Conservation (phyloP, 2,888 invertebrate species). For the Hetaerina titia region DNA sequence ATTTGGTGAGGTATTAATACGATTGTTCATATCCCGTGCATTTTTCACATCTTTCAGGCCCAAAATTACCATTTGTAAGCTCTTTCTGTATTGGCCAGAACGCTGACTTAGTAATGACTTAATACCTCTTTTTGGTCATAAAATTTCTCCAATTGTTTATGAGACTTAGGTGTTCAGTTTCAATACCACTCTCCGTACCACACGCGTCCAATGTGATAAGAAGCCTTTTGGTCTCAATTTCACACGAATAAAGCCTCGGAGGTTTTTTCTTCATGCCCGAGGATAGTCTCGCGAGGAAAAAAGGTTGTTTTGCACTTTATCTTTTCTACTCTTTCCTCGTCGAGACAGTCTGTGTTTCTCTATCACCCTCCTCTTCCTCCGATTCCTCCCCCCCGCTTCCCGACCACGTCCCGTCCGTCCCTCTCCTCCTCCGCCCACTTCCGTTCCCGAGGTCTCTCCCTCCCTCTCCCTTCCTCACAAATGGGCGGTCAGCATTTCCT, state of each 20-base stretch:
- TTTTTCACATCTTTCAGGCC: too few relatives aligned
- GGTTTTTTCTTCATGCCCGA: not conserved
- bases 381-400: not conserved
- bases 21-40: too few relatives aligned
- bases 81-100: too few relatives aligned
- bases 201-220: not conserved
- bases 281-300: conserved; percentile 14
- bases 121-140: too few relatives aligned
- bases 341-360: conserved; percentile 33
- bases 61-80: too few relatives aligned
- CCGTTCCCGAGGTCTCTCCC: not conserved
- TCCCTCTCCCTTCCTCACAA: conserved; percentile 32
- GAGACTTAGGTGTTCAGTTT: not conserved
- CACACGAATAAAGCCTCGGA: not conserved
- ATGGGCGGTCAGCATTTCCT: conserved; percentile 66
- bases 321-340: conserved; percentile 35
- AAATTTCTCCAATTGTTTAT: not conserved
- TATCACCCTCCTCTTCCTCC: not conserved
- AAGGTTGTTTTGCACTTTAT: conserved; percentile 35
- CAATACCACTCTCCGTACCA: not conserved
- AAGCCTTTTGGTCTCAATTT: not conserved
- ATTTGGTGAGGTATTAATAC: too few relatives aligned
- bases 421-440: not conserved
- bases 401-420: not conserved
- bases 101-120: too few relatives aligned